Conservation (phyloP, 2,888 invertebrate species). For the Pyrgus malvae region DNA sequence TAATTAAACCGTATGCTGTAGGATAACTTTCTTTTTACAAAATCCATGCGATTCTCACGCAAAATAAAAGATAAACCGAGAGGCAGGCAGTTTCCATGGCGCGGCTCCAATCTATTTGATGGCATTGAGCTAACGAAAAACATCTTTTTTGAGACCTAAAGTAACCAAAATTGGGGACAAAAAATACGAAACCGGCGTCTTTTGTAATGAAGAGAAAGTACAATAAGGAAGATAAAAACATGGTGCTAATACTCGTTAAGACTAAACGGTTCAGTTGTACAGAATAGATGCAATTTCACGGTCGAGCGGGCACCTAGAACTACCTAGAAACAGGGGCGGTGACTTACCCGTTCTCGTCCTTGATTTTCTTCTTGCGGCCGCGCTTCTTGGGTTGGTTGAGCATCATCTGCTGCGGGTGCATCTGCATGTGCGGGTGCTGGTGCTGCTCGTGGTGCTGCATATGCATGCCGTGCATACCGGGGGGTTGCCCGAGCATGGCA, state of each 20-base stretch:
- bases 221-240: conserved; percentile 18
- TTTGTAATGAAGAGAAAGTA: conserved; percentile 26
- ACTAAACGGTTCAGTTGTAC: conserved; percentile 10
- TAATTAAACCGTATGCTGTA: no score
- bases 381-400: conserved; percentile 88
- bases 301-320: neutral
- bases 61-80: neutral
- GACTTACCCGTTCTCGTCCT: conserved; percentile 83
- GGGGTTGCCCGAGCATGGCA: conserved; percentile 74
- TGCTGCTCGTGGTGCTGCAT: conserved; percentile 64
- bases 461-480: conserved; percentile 48
- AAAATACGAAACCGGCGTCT: conserved; percentile 11
- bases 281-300: conserved; percentile 17
- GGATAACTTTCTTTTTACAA: neutral
- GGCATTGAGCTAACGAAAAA: conserved; percentile 1
- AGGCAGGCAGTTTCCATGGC: neutral
- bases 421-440: conserved; percentile 53
- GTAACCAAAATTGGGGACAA: neutral
- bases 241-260: conserved; percentile 9
- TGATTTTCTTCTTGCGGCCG: conserved; percentile 92
- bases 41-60: neutral
- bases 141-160: conserved; percentile 6
- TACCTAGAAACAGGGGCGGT: neutral
- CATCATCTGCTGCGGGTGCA: conserved; percentile 69
- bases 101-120: neutral